A percentile compares a stretch with the other conserved stretches of the same genome.
phyloP scores from a whole-genome alignment of 2,113 vertebrate species.

The Pitta sordida region DNA sequence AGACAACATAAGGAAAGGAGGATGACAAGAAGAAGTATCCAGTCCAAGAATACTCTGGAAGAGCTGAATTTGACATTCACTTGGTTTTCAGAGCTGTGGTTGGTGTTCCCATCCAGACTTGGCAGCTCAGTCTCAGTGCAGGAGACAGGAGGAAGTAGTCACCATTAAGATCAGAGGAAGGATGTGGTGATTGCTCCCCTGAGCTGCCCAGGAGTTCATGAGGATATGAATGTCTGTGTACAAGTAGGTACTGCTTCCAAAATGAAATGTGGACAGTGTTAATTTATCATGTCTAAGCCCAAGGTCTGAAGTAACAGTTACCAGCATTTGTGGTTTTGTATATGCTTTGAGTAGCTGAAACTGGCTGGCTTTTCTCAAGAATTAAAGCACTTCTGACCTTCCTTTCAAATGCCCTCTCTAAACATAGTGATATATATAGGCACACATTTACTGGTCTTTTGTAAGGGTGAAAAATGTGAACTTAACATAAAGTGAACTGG shows the following conservation, averaged over 20 bases:
- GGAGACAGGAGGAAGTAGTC: not conserved
- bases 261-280: constrained; percentile 23
- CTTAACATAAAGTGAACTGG: not conserved
- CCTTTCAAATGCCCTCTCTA: constrained; percentile 32
- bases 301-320: constrained; percentile 26
- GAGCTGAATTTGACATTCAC: not conserved
- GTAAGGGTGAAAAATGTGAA: not conserved
- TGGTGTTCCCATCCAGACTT: not conserved
- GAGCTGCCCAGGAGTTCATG: not conserved
- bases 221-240: constrained; percentile 4
- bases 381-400: constrained; percentile 24
- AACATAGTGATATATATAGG: not conserved
- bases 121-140: not conserved
- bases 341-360: constrained; percentile 17
- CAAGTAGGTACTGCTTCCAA: not conserved
- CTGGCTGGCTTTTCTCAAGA: not conserved
- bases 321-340: not conserved
- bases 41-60: not conserved
- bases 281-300: constrained; percentile 20
- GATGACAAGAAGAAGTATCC: not conserved
- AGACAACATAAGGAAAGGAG: not conserved
- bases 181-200: not conserved
- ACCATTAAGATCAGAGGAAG: not conserved
- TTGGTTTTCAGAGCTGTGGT: not conserved
- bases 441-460: not conserved